Conservation (phyloP, 2,797 vertebrate species). For the Chloroceryle amazona region DNA sequence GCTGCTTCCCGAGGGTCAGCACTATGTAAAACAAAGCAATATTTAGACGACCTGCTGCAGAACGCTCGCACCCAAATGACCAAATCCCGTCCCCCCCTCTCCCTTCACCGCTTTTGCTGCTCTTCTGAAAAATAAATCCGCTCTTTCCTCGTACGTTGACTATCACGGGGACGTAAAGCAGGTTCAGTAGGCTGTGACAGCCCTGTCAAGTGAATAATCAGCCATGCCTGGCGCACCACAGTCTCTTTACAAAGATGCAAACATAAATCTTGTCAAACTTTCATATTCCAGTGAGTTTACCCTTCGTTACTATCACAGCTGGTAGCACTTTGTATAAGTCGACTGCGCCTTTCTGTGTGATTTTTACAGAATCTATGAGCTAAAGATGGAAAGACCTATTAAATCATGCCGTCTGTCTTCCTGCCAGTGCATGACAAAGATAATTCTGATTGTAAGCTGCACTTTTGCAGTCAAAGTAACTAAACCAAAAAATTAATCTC, state of each 20-base stretch:
- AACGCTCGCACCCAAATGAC: accelerated
- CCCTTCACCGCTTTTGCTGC: background rate
- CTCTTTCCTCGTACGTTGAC: background rate
- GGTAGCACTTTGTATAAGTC: constrained; percentile 54
- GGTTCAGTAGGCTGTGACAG: constrained; percentile 72
- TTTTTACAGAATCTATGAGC: constrained; percentile 45
- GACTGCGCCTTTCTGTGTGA: background rate
- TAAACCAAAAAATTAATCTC: constrained; percentile 59
- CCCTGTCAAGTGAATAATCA: constrained; percentile 75
- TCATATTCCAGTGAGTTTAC: constrained; percentile 69
- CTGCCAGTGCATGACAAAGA: constrained; percentile 59
- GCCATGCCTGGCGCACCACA: constrained; percentile 62
- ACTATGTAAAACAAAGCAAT: background rate
- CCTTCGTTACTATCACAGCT: constrained; percentile 72
- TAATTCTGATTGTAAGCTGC: constrained; percentile 58
- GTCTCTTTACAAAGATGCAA: constrained; percentile 72
- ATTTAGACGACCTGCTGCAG: background rate
- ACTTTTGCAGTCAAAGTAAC: constrained; percentile 53
- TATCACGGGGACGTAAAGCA: constrained; percentile 5
- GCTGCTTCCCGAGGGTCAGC: background rate
- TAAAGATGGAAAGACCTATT: constrained; percentile 65
- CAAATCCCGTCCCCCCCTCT: background rate
- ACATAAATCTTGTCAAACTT: constrained; percentile 77
- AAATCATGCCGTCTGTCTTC: constrained; percentile 64
- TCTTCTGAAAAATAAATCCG: background rate